A percentile compares a stretch with the other conserved stretches of the same genome.
Conservation (phyloP, 2,888 invertebrate species). For the Drosophila vallismaia region DNA sequence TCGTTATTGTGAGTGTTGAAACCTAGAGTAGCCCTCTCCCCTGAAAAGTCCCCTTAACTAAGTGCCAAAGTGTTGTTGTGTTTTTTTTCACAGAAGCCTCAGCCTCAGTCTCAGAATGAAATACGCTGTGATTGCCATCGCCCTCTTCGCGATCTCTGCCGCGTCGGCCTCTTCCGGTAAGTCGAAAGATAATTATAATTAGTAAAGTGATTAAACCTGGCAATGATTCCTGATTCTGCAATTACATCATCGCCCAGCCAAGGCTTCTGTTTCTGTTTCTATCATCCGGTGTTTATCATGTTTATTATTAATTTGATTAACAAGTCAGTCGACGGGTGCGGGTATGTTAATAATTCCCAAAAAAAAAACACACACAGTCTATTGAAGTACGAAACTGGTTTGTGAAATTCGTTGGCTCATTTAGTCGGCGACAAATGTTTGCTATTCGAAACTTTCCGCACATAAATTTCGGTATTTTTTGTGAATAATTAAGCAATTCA, state of each 20-base stretch:
- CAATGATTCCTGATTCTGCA: background rate
- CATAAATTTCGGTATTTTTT: constrained; percentile 5
- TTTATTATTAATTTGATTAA: constrained; percentile 42
- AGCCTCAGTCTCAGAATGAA: constrained; percentile 68
- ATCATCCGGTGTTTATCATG: constrained; percentile 6
- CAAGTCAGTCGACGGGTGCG: constrained; percentile 18
- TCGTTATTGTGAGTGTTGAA: constrained; percentile 46
- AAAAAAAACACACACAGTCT: constrained; percentile 18
- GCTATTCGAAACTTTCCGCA: constrained; percentile 42
- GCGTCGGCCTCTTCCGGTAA: constrained; percentile 76
- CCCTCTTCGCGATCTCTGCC: constrained; percentile 53
- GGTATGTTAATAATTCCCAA: constrained; percentile 30
- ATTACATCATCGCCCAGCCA: constrained; percentile 41
- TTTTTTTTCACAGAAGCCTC: constrained; percentile 18
- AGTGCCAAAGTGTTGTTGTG: constrained; percentile 18
- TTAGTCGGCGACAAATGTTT: constrained; percentile 33
- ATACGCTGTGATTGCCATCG: constrained; percentile 60
- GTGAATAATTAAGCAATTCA: constrained; percentile 22
- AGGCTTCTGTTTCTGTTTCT: constrained; percentile 7
- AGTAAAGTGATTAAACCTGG: constrained; percentile 12
- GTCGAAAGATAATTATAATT: constrained; percentile 26
- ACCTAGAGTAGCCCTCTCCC: background rate
- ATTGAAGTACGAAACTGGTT: constrained; percentile 35
- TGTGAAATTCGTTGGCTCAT: constrained; percentile 41
- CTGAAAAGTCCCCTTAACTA: constrained; percentile 14